phyloP scores from a whole-genome alignment of 2,113 vertebrate species.

The Pygoscelis antarcticus region DNA sequence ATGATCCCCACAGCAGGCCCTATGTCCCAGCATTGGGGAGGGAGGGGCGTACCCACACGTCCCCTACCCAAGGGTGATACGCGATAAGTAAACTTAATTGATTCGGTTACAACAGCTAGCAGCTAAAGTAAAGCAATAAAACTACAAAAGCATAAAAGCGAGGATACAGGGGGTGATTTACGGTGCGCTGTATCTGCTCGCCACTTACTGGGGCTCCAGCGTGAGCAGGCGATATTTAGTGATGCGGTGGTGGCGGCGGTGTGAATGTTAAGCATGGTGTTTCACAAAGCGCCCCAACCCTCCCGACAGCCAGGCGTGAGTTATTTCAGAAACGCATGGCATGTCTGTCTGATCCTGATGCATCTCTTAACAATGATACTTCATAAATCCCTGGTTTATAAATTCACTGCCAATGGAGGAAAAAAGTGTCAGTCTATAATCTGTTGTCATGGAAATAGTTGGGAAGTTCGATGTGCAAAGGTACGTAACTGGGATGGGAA shows the following conservation, averaged over 20 bases:
- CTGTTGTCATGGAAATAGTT: conserved; percentile 72
- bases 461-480: not conserved
- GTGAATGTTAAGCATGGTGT: conserved; percentile 33
- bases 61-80: not conserved
- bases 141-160: conserved; percentile 23
- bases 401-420: conserved; percentile 47
- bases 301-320: conserved; percentile 29
- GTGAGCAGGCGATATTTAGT: not conserved
- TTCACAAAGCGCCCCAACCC: not conserved
- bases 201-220: conserved; percentile 7
- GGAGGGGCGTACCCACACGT: not conserved
- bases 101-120: not conserved
- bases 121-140: conserved; percentile 26
- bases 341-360: conserved; percentile 41
- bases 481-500: not conserved
- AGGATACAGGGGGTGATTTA: conserved; percentile 26
- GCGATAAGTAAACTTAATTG: not conserved
- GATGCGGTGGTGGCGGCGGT: not conserved
- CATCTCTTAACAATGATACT: conserved; percentile 51
- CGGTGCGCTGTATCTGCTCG: not conserved
- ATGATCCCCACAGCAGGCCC: not conserved
- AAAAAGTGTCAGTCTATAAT: conserved; percentile 48
- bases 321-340: conserved; percentile 48
- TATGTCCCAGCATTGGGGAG: not conserved
- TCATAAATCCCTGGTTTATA: conserved; percentile 59